Conservation (phyloP, 30 jellyfish, hydroid and myxozoan species). For the Rhopilema esculentum region DNA sequence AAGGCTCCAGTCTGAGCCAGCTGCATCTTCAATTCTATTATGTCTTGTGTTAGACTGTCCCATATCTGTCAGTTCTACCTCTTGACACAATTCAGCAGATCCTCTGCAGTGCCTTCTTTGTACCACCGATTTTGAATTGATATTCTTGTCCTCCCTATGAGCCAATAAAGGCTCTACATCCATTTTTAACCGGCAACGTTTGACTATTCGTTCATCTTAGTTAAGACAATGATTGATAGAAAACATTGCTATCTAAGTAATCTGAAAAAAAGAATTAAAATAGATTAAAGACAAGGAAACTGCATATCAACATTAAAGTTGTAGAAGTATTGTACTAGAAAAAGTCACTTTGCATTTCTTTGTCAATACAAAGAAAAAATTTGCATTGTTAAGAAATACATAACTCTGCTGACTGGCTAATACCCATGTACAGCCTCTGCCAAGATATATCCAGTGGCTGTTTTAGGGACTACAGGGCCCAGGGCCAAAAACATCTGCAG, state of each 20-base stretch:
- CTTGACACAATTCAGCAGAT: not conserved
- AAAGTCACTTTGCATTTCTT: no score
- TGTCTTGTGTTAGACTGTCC: conserved; percentile 47
- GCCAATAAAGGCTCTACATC: conserved; percentile 62
- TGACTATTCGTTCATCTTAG: not conserved
- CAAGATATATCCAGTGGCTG: no score
- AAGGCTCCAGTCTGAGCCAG: conserved; percentile 19
- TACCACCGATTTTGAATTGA: conserved; percentile 12
- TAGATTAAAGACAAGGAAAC: not conserved
- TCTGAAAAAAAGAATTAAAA: not conserved
- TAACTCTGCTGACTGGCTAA: no score
- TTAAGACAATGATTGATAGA: not conserved
- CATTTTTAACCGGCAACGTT: conserved; percentile 6
- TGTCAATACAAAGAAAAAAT: no score
- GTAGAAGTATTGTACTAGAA: no score
- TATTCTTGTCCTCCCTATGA: conserved; percentile 28
- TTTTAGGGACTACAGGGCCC: no score
- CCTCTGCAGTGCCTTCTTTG: not conserved
- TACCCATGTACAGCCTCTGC: no score
- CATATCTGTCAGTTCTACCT: conserved; percentile 29
- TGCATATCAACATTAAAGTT: no score
- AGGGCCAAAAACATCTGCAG: no score
- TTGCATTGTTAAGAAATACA: no score
- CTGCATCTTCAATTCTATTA: conserved; percentile 18
- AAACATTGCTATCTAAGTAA: no score